Conservation (phyloP, 2,113 vertebrate species). For the Felis chaus region DNA sequence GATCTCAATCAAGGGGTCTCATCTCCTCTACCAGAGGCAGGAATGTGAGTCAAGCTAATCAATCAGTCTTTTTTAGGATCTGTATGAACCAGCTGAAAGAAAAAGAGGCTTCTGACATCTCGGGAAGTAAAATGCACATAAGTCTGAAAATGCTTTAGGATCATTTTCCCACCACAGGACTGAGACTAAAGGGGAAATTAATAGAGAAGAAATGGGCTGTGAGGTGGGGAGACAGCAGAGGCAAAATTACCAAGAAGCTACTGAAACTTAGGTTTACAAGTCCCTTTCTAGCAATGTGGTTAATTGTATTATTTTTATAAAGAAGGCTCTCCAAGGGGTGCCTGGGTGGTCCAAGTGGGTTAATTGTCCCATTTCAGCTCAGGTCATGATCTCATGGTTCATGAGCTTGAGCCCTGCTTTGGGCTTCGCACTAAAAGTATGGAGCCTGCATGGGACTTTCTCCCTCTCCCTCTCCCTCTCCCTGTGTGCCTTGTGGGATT, state of each 20-base stretch:
- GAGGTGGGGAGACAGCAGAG: background rate
- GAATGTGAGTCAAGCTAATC: background rate
- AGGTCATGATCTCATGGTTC: too few relatives aligned
- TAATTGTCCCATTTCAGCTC: too few relatives aligned
- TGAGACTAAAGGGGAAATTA: background rate
- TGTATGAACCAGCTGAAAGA: background rate
- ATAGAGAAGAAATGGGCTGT: background rate
- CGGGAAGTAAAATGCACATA: background rate
- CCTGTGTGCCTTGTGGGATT: too few relatives aligned
- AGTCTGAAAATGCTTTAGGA: background rate
- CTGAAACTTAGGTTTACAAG: background rate
- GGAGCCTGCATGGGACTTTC: too few relatives aligned
- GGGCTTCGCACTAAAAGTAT: too few relatives aligned
- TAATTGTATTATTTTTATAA: background rate
- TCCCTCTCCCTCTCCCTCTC: too few relatives aligned
- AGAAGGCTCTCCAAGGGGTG: background rate
- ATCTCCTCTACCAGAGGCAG: background rate
- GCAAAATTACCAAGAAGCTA: background rate
- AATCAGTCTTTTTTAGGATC: background rate
- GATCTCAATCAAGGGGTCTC: background rate
- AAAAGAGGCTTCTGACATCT: background rate
- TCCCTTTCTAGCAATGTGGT: background rate
- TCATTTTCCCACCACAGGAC: background rate
- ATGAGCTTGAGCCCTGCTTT: too few relatives aligned
- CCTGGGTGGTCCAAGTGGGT: too few relatives aligned